These are phyloP conservation scores for Oreochromis niloticus DNA, from an alignment of 2,113 vertebrate species.

Conservation along the genomic window DNA sequence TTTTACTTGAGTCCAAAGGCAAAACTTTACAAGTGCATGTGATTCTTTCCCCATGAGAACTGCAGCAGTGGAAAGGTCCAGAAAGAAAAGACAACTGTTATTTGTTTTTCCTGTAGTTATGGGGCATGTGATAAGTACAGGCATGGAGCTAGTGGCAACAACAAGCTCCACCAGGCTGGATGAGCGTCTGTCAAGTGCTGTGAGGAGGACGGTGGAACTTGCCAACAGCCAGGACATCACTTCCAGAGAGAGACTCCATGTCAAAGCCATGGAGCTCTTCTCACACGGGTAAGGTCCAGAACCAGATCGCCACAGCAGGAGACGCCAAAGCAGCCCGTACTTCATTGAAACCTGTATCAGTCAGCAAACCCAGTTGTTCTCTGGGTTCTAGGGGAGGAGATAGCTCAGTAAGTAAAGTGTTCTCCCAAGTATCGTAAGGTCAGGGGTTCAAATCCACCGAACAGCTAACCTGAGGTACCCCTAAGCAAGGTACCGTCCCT, in stretches of 20 bases:
- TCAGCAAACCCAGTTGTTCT: fast-evolving
- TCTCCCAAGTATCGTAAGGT: no score
- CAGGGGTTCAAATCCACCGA: no score
- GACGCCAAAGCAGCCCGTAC: background rate
- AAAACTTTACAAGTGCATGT: background rate
- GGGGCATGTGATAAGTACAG: constrained; percentile 85
- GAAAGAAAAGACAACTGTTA: background rate
- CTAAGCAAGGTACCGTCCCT: no score
- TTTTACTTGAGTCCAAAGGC: background rate
- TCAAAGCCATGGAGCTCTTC: constrained; percentile 79
- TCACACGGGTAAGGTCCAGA: constrained; percentile 79
- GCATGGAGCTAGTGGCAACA: constrained; percentile 80
- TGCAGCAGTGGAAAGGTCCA: background rate
- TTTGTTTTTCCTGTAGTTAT: constrained; percentile 74
- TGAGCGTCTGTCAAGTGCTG: constrained; percentile 69
- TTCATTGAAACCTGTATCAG: background rate
- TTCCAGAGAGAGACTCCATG: constrained; percentile 80
- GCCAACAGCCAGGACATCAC: constrained; percentile 75
- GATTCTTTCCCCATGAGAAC: background rate
- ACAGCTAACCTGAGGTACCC: no score
- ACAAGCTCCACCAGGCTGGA: constrained; percentile 73
- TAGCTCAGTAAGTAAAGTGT: no score
- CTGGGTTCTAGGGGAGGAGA: background rate
- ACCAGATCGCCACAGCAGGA: background rate
- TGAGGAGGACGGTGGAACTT: constrained; percentile 75